These are phyloP conservation scores for Poecilus cupreus DNA, from an alignment of 2,888 invertebrate genomes.

Conservation along the genomic window DNA sequence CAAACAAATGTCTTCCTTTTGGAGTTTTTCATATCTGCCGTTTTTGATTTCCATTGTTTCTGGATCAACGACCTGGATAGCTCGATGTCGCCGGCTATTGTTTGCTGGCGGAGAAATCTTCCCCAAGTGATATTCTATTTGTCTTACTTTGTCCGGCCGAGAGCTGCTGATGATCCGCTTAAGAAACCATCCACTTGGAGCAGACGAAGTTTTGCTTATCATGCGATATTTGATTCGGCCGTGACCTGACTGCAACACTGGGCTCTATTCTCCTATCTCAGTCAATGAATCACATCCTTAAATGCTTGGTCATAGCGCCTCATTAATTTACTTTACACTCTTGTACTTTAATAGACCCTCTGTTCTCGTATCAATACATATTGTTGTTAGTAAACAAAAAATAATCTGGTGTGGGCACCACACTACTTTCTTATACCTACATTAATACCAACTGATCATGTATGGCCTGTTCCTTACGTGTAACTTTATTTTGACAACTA, in stretches of 20 bases:
- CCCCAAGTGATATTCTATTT: constrained; percentile 21
- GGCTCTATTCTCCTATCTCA: background rate
- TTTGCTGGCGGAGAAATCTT: background rate
- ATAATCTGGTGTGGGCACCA: no score
- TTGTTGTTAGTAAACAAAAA: background rate
- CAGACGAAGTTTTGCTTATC: constrained; percentile 7
- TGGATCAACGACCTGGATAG: background rate
- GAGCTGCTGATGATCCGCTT: constrained; percentile 29
- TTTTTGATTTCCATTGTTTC: background rate
- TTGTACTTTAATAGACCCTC: background rate
- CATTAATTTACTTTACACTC: background rate
- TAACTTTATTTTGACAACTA: no score
- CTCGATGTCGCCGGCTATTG: background rate
- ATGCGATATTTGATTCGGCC: constrained; percentile 41
- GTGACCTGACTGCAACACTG: constrained; percentile 34
- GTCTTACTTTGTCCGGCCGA: constrained; percentile 8
- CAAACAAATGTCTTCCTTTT: no score
- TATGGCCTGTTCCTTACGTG: no score
- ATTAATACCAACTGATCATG: no score
- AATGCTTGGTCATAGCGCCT: background rate
- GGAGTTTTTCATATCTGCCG: background rate
- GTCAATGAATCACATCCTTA: background rate
- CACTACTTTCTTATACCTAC: no score
- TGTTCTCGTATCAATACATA: background rate
- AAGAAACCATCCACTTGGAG: constrained; percentile 13